A percentile compares a stretch with the other conserved stretches of the same genome.
These are phyloP conservation scores for Trilocha varians DNA, from an alignment of 2,888 invertebrate species.

Conservation along the genomic window DNA sequence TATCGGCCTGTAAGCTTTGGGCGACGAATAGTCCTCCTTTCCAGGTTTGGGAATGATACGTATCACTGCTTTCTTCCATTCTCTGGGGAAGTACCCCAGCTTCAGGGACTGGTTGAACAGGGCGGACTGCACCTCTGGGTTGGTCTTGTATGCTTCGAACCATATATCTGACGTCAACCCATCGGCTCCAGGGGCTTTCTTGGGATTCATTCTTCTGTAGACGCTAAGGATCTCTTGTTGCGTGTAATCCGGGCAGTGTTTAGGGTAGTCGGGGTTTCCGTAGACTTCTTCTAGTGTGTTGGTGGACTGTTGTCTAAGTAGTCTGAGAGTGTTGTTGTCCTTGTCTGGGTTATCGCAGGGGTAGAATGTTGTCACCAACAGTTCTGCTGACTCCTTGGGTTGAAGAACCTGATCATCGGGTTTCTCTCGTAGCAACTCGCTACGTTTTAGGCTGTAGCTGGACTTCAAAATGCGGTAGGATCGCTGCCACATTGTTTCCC, in stretches of 20 bases:
- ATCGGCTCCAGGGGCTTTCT: constrained; percentile 15
- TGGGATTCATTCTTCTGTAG: constrained; percentile 4
- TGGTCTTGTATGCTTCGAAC: too few relatives aligned
- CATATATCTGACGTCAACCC: constrained; percentile 16
- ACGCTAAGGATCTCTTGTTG: constrained; percentile 4
- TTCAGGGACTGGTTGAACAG: not conserved
- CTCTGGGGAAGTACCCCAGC: constrained; percentile 2
- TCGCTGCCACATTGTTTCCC: too few relatives aligned
- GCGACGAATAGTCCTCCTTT: not conserved
- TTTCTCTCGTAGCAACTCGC: too few relatives aligned
- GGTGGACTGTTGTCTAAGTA: not conserved
- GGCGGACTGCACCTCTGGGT: not conserved
- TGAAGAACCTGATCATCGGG: too few relatives aligned
- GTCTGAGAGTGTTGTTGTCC: constrained; percentile 1
- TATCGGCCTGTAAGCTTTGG: constrained; percentile 8
- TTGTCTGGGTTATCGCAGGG: not conserved
- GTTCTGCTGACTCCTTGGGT: too few relatives aligned
- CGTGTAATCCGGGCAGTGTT: constrained; percentile 9
- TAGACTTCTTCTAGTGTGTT: too few relatives aligned
- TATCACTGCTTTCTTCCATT: constrained; percentile 7
- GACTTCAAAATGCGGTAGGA: too few relatives aligned
- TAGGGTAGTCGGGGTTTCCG: not conserved
- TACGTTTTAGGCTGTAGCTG: too few relatives aligned
- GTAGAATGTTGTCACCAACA: constrained; percentile 1
- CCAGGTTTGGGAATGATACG: constrained; percentile 5